Evolutionary conservation across 2,797 vertebrate genomes (phyloP), one percentile per base, ranked within the genome.

Genomic region (Fistularia tabacaria): DNA sequence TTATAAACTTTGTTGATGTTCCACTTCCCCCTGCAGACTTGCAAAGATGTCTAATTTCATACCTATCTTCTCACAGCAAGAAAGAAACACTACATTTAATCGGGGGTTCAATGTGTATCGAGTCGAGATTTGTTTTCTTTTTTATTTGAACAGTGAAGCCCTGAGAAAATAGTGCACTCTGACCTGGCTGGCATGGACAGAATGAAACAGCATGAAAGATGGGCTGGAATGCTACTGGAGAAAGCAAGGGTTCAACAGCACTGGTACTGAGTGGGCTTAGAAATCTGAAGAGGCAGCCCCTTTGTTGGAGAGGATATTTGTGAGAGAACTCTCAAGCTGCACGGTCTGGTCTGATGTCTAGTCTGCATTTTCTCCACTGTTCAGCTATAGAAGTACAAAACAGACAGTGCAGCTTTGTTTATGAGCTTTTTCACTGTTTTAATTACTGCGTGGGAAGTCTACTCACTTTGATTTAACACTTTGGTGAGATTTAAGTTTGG

Each of bases 141-240:
- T 14, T 46, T 61, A 40, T 69, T 69, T 74, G 51, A 67, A 57
- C 59, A 68, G 43, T 55, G 53, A 69, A 72, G 59, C 57, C 90
- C 84, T 91, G 91, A 91, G 91, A 92, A 92, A 87, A 82, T 73
- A 48, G 73, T 85, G 87, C 76, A 82, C 90, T 80, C 53, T 85
- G 87, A 86, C 81, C 88, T 46, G 74, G 65, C 74, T 90, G 89
- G 90, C 85, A 86, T 52, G 52, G 73, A 44, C 69, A 68, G 68
- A 91, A 90, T 83, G 76, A 71, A 83, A 71, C 85, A 71, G 80
- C 74, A 69, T 88, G 83, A 90, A 87, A 79, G 86, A 87, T 81
- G 72, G 81, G 69, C 49, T 71, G 81, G 71, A 81, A 85, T 81
- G 67, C 61, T 66, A 66, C 56, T 60, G 60, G 68, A 81, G 75